Base-by-base conservation (phyloP, 2,113 vertebrate species). In the Malurus alboscapulatus region DNA sequence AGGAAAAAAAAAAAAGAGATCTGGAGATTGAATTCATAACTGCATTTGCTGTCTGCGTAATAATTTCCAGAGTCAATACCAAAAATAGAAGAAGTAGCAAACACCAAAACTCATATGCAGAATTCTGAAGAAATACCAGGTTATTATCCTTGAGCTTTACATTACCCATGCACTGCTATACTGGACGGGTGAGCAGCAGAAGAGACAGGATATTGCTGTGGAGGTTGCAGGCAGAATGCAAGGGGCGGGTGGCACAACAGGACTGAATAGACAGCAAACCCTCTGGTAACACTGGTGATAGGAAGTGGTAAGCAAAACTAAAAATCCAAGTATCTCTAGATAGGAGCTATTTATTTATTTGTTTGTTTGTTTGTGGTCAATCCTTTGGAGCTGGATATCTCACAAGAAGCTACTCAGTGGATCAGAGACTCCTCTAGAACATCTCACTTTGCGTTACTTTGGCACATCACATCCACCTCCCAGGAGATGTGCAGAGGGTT, bases 281-380 rank as follows among this genome's bases (percentile, higher is more conserved):
- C 9, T 1, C 17, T 0, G 0, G 50, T 44, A 79, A 66, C 0
- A 1, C 2, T 59, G 65, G 38, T 32, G 84, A 20, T 32, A 54
- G 66, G 36, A 84, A 76, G 20, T 25, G 34, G 44, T 69, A 72
- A 59, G 45, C 2, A 3, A 75, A 93, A 54, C 17, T 54, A 26
- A 5, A 3, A 75, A 93, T 50, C 17, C 50, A 26, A 5, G 19
- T 81, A 53, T 30, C 11, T 48, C 87, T 38, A 38, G 38, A 38
- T 38, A 38, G 38, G 38, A 38, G 38, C 38, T 38, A 38, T 38
- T 38, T 38, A 38, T 38, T 11, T 38, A 38, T 38, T 38, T 38
- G 10, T 38, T 38, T 11, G 11, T 38, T 38, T 73, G 45, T 91
- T 87, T 90, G 58, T 45, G 30, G 75, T 50, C 47, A 94, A 51